Percentiles rank a stretch among this genome's conserved stretches.
Conservation (phyloP, 2,888 invertebrate species). For the Latrodectus hesperus region DNA sequence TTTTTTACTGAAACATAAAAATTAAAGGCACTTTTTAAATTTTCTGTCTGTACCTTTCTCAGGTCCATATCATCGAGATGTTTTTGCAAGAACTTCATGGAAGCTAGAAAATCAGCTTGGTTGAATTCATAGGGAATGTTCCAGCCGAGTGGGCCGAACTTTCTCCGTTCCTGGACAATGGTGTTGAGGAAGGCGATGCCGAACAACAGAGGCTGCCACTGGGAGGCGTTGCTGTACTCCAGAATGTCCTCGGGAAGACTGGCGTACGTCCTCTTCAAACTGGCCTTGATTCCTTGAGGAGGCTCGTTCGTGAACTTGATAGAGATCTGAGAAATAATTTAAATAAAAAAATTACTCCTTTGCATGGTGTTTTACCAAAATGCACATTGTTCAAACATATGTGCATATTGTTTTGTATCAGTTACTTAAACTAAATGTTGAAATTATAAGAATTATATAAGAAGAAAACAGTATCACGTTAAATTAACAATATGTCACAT, state of each 20-base stretch:
- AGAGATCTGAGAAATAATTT: slow-evolving; percentile 83
- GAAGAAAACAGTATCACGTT: too few species aligned
- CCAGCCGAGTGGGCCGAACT: slow-evolving; percentile 98
- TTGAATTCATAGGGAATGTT: slow-evolving; percentile 97
- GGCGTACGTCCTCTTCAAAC: slow-evolving; percentile 94
- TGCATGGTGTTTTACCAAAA: too few species aligned
- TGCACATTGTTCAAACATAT: too few species aligned
- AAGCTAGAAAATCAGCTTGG: slow-evolving; percentile 95
- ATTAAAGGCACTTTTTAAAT: too few species aligned
- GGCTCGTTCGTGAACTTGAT: slow-evolving; percentile 99
- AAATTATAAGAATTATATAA: too few species aligned
- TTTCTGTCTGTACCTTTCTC: slow-evolving; percentile 80
- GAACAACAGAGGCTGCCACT: slow-evolving; percentile 95
- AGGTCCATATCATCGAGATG: slow-evolving; percentile 97
- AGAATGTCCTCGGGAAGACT: slow-evolving; percentile 89
- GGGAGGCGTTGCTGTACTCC: slow-evolving; percentile 91
- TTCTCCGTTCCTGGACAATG: slow-evolving; percentile 93
- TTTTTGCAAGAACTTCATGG: slow-evolving; percentile 96
- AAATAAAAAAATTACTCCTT: too few species aligned
- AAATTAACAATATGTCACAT: too few species aligned
- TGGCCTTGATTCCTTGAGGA: slow-evolving; percentile 94
- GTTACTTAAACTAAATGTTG: too few species aligned
- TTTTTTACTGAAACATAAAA: too few species aligned
- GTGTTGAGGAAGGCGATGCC: slow-evolving; percentile 96
- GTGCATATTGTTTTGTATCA: too few species aligned